These are phyloP conservation scores for Lethenteron reissneri DNA, from an alignment of 2,113 vertebrate genomes.

Conservation along the genomic window DNA sequence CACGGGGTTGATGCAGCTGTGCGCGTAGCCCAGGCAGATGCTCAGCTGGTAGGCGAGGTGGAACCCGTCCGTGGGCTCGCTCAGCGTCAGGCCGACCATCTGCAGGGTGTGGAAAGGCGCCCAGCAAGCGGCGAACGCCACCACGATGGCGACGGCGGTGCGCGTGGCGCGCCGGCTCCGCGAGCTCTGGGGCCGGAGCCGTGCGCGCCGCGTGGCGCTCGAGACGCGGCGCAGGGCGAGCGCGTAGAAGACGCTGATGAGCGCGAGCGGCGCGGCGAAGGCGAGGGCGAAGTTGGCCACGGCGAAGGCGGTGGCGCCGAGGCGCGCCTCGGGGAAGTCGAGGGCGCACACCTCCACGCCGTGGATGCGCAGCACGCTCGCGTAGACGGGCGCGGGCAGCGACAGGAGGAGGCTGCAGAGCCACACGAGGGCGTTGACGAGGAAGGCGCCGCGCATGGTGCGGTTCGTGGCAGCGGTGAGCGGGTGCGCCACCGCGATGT, in stretches of 20 bases:
- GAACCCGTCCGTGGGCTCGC: constrained; percentile 22
- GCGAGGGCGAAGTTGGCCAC: constrained; percentile 38
- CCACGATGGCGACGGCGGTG: constrained; percentile 40
- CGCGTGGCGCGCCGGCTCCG: constrained; percentile 36
- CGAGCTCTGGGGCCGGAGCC: constrained; percentile 29
- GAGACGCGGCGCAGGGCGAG: constrained; percentile 46
- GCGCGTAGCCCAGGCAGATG: constrained; percentile 41
- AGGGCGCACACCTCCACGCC: constrained; percentile 30
- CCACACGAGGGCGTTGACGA: constrained; percentile 38
- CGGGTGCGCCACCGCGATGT: constrained; percentile 37
- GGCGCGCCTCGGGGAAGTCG: constrained; percentile 24
- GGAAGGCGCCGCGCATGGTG: constrained; percentile 33
- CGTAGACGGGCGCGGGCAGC: constrained; percentile 36
- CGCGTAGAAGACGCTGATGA: constrained; percentile 42
- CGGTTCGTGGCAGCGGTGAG: constrained; percentile 23
- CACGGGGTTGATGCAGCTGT: constrained; percentile 46
- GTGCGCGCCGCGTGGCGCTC: constrained; percentile 26
- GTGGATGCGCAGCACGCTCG: constrained; percentile 20
- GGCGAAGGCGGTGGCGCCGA: constrained; percentile 46
- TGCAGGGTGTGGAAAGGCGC: constrained; percentile 44
- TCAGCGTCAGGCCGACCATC: constrained; percentile 33
- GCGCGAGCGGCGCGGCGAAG: constrained; percentile 34
- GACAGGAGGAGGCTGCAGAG: constrained; percentile 33
- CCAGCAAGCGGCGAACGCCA: constrained; percentile 36
- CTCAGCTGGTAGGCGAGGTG: constrained; percentile 37